Percentiles rank a stretch among this genome's conserved stretches.
Evolutionary conservation across 2,888 invertebrate genomes (phyloP).

Genomic region (Caenorhabditis sp.): DNA sequence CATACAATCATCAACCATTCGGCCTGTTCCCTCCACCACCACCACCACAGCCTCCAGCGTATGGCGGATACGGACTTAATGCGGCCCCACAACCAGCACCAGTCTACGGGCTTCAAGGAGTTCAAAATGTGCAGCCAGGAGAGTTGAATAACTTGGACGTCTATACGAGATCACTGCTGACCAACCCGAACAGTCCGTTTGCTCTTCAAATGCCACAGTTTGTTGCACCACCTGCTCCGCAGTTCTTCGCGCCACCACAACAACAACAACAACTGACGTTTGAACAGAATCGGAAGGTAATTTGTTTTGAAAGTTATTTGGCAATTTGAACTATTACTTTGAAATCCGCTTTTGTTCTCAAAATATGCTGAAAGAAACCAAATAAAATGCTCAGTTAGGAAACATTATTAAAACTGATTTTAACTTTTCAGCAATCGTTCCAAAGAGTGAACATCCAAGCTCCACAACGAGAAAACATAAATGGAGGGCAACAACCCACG

Average conservation of each 20-base stretch:
- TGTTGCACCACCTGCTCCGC: constrained; percentile 44
- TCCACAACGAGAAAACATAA: constrained; percentile 36
- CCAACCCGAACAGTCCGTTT: constrained; percentile 51
- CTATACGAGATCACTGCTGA: constrained; percentile 46
- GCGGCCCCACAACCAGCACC: constrained; percentile 18
- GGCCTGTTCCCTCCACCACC: constrained; percentile 43
- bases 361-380: no score
- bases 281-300: constrained; percentile 16
- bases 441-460: constrained; percentile 53
- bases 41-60: constrained; percentile 33
- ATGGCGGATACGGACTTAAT: constrained; percentile 46
- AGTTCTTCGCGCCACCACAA: constrained; percentile 28
- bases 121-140: constrained; percentile 25
- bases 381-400: no score
- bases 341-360: no score
- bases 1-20: constrained; percentile 29
- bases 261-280: constrained; percentile 21
- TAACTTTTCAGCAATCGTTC: constrained; percentile 10
- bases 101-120: constrained; percentile 45
- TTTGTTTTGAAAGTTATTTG: background rate
- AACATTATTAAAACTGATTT: background rate
- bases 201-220: constrained; percentile 34
- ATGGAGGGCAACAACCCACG: background rate
- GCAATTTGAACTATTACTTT: no score
- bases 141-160: constrained; percentile 42